Conservation (phyloP, 2,888 invertebrate genomes). For the Scaptomyza cyrtandrae region DNA sequence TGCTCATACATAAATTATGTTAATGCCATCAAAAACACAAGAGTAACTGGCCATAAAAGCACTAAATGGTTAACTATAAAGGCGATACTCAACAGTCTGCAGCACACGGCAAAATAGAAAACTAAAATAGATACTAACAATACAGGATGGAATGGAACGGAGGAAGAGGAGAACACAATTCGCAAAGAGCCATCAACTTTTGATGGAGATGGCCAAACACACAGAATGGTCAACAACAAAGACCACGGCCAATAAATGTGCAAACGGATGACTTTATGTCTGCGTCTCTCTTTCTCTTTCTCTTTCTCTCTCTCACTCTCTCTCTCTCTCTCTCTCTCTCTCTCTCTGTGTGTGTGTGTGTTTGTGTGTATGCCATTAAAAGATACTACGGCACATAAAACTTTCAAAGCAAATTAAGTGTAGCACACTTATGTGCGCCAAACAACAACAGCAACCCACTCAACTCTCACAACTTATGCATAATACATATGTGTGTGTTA, state of each 20-base stretch:
- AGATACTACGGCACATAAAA: conserved; percentile 68
- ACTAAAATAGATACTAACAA: neutral
- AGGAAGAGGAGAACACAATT: conserved; percentile 12
- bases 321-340: too few species aligned
- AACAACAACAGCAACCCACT: conserved; percentile 11
- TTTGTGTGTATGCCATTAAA: conserved; percentile 54
- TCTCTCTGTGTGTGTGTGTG: neutral
- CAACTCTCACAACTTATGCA: conserved; percentile 1
- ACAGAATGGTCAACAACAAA: conserved; percentile 44
- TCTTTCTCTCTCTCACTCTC: neutral
- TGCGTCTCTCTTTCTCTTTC: neutral
- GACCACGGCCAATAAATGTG: conserved; percentile 52
- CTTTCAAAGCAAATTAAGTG: conserved; percentile 67
- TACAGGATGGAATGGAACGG: neutral
- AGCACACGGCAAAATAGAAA: conserved; percentile 37
- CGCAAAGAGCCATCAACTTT: conserved; percentile 41
- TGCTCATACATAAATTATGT: conserved; percentile 78
- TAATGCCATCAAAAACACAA: conserved; percentile 74
- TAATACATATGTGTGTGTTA: neutral
- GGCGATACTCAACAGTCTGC: conserved; percentile 38
- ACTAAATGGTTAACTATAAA: conserved; percentile 67
- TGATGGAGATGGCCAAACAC: conserved; percentile 37
- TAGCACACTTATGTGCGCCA: conserved; percentile 50
- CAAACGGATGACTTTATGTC: conserved; percentile 66
- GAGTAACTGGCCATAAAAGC: conserved; percentile 75